Evolutionary conservation across 2,888 invertebrate species (phyloP).

Genomic region (Mesorhabditis spiculigera): DNA sequence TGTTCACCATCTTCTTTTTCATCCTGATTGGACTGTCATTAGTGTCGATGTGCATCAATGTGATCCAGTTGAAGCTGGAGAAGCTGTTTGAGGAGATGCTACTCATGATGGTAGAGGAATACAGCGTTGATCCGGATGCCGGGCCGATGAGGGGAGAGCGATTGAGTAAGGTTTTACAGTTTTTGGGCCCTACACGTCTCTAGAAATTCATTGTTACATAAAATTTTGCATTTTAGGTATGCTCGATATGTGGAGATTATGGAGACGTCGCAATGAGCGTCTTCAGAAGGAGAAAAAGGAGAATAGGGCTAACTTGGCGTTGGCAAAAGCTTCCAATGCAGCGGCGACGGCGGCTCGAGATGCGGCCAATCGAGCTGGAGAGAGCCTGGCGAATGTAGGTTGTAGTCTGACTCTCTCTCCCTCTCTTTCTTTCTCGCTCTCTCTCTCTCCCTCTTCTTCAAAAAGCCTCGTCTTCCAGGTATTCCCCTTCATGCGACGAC

Average conservation of each 20-base stretch:
- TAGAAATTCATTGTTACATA: too few species aligned
- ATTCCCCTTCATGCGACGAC: slow-evolving; percentile 33
- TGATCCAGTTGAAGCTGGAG: slow-evolving; percentile 47
- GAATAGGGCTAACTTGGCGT: slow-evolving; percentile 17
- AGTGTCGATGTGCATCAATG: slow-evolving; percentile 51
- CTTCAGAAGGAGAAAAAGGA: slow-evolving; percentile 14
- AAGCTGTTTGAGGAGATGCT: slow-evolving; percentile 49
- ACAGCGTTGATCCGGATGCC: slow-evolving; percentile 40
- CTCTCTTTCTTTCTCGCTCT: too few species aligned
- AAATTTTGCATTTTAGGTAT: slow-evolving; percentile 37
- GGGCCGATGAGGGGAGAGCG: slow-evolving; percentile 31
- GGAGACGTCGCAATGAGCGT: slow-evolving; percentile 43
- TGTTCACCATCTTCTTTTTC: slow-evolving; percentile 55
- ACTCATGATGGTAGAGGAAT: slow-evolving; percentile 55
- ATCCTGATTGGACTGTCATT: slow-evolving; percentile 56
- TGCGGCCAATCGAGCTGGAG: slow-evolving; percentile 30
- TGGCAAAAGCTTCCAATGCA: background rate
- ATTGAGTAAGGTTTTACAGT: too few species aligned
- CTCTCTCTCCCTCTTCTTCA: too few species aligned
- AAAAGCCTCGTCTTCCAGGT: slow-evolving; percentile 19
- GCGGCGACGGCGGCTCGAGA: slow-evolving; percentile 16
- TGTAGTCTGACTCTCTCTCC: background rate
- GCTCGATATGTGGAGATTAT: slow-evolving; percentile 53
- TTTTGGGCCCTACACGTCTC: too few species aligned
- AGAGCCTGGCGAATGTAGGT: slow-evolving; percentile 24